Evolutionary conservation across 2,113 vertebrate species (phyloP).

Genomic region (Cynopterus brachyotis): DNA sequence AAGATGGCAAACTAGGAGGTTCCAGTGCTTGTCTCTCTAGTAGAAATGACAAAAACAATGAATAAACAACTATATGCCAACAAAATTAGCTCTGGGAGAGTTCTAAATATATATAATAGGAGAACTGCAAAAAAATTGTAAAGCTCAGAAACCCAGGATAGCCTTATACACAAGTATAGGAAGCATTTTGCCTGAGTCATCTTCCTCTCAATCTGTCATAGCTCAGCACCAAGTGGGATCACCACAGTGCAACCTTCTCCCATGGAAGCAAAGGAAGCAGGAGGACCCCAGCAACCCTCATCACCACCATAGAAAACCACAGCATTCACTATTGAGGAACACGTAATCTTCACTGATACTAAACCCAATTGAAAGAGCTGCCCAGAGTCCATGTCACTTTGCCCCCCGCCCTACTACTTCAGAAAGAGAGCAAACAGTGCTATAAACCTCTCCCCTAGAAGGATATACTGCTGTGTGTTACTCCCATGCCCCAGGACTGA

Average conservation of each 20-base stretch:
- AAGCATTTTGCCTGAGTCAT: neutral
- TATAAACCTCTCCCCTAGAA: neutral
- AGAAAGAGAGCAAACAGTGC: neutral
- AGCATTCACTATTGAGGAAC: neutral
- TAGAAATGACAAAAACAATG: neutral
- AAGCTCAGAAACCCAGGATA: neutral
- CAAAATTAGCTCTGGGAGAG: neutral
- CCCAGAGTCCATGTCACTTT: neutral
- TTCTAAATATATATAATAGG: neutral
- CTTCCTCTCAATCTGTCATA: neutral
- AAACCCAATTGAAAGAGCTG: neutral
- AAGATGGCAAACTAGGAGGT: neutral
- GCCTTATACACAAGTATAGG: neutral
- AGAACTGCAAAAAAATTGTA: neutral
- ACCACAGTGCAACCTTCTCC: neutral
- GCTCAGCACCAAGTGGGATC: neutral
- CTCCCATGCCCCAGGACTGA: too few species aligned
- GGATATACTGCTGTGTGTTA: neutral
- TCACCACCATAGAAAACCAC: neutral
- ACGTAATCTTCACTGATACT: neutral
- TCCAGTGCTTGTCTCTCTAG: neutral
- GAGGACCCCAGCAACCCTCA: neutral
- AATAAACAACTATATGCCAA: neutral
- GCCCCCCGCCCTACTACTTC: neutral
- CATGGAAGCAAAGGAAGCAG: neutral